Evolutionary conservation across 2,113 vertebrate species (phyloP), one percentile per base, ranked within the genome.

Genomic region (Diadophis punctatus): DNA sequence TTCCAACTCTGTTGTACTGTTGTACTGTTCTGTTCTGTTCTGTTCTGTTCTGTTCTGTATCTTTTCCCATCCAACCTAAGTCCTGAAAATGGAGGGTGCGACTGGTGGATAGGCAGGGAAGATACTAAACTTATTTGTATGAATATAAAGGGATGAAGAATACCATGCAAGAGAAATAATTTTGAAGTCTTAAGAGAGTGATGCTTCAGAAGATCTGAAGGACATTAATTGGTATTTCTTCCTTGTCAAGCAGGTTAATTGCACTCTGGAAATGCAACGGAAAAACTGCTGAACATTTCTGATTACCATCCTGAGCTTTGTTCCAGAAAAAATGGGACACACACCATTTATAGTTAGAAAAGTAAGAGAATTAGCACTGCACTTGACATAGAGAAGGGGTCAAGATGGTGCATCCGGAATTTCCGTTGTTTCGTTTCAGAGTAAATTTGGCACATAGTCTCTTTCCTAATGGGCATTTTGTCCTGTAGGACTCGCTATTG

Each of bases 131-230:
- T 87, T 92, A 94, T 91, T 58, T 89, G 25, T 84, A 95, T 93
- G 91, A 95, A 92, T 90, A 91, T 93, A 95, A 58, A 93, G 2
- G 93, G 93, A 92, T 87, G 6, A 93, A n/a, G 34, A 94, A 86
- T 86, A 43, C 46, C 87, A 46, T 52, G 48, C 1, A 87, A 91
- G 94, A 90, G 18, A 68, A 94, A 93, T 93, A 53, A 63, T 1
- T 53, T 48, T n/a, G 89, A 84, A 80, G 23, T 12, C 49, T 53
- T 56, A 88, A 86, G 16, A 92, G 27, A 43, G 92, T 3, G 92
- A 53, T 63, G 90, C 16, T 91, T 34, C n/a, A 39, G 11, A 88
- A 8, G 1, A 2, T 25, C 68, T 87, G 48, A 0, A 1, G 46
- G 8, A 49, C 0, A 43, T 60, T n/a, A 90, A 10, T 8, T 94